Base-by-base conservation (phyloP, 2,888 invertebrate genomes). In the Metallyticus violacea region DNA sequence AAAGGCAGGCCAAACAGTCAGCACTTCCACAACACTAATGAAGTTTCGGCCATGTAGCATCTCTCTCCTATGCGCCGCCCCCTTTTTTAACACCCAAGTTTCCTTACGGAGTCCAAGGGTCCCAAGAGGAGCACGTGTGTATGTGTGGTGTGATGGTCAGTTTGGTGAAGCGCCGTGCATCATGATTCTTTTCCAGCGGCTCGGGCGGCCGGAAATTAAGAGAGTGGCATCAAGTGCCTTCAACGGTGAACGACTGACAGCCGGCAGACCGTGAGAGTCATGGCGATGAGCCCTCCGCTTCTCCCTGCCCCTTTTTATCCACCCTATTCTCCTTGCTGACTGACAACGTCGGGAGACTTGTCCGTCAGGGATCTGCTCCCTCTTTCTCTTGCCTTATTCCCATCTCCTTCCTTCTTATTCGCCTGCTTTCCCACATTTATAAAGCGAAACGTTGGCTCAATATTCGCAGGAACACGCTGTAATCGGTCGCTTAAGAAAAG, bases 21-120 rank as follows among this genome's bases (percentile, higher is more conserved):
- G 88, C 88, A 88, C 86, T 88, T 88, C 88, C 87, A 81, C 88
- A 80, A 79, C 88, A 77, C 88, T 88, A 88, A 88, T 88, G 87
- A 88, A 88, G 87, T 88, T 88, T 88, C 30, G 86, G 85, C 6
- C 26, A 30, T 40, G 40, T 40, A 30, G 81, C 81, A 81, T 81
- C 81, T 81, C 81, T 7, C 25, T 83, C 83, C 25, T 40, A 81
- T 81, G 9, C n/a, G n/a, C n/a, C 81, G 40, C 30, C 7, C 22
- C n/a, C 78, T 78, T 78, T 30, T 81, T 40, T 81, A 28, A 80
- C 28, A n/a, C 28, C 30, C 62, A 25, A n/a, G 40, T 81, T 81
- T 81, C 81, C 62, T 81, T 81, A 81, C 83, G 62, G 82, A 76
- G 25, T 82, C 26, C n/a, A 27, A 9, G 5, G 6, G 9, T 81